phyloP scores from a whole-genome alignment of 2,888 invertebrate species.

The Limnephilus auricula region DNA sequence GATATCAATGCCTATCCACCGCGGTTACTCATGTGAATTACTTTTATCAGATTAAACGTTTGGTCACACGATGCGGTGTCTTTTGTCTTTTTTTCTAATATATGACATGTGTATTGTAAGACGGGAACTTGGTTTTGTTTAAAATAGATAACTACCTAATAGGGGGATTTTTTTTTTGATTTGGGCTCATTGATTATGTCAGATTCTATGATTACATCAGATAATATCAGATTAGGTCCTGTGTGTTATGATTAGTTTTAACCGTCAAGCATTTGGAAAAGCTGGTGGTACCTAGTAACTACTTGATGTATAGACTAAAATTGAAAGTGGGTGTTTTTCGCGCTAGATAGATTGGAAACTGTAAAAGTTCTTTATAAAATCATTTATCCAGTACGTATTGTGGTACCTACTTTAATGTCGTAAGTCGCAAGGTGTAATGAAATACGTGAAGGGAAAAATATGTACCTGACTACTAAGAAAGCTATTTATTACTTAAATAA shows the following conservation, averaged over 20 bases:
- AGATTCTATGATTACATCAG: too few species aligned
- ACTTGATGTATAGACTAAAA: too few species aligned
- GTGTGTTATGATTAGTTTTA: not conserved
- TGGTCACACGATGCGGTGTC: conserved; percentile 15
- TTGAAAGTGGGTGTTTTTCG: too few species aligned
- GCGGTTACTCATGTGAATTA: conserved; percentile 45
- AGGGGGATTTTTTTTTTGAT: not conserved
- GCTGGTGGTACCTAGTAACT: too few species aligned
- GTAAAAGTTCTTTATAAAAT: too few species aligned
- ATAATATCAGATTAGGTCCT: not conserved
- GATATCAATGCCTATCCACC: conserved; percentile 53
- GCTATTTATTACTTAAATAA: not conserved
- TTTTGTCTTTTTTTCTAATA: conserved; percentile 35
- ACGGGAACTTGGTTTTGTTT: not conserved
- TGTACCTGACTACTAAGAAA: not conserved
- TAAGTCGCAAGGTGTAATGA: not conserved
- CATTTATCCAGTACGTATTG: too few species aligned
- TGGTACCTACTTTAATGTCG: not conserved
- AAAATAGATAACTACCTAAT: not conserved
- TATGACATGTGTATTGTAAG: conserved; percentile 34
- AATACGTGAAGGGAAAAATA: not conserved
- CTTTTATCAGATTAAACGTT: conserved; percentile 43
- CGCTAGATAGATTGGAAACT: not conserved
- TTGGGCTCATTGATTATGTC: not conserved
- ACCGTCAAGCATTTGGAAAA: too few species aligned